Evolutionary conservation across 2,113 vertebrate species (phyloP), one percentile per base, ranked within the genome.

Genomic region (Synodontis membranacea): DNA sequence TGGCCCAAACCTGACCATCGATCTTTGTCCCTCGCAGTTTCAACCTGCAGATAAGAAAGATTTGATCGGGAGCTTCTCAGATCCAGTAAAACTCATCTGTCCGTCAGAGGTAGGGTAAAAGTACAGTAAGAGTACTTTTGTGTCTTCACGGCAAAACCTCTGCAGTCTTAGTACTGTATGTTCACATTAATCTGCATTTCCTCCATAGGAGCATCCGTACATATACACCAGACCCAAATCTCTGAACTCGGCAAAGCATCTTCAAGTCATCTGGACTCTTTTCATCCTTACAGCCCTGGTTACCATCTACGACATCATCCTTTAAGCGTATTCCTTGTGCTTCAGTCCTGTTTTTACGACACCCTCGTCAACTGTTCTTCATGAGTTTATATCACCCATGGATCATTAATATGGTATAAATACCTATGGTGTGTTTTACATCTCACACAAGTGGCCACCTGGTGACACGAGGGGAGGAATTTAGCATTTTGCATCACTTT

Each of bases 41-140:
- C 93, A 94, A 85, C 92, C 93, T 9, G 88, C 86, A 17, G 92
- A 90, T 62, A 12, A 62, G 7, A 94, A 94, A 78, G 87, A 86
- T 39, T 68, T 34, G 58, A 85, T 93, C 11, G 5, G 88, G 4
- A 90, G 44, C 3, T 86, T 94, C 23, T 86, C 90, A 23, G 87
- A 94, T 7, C 89, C 92, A 3, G 0, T 93, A 21, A 28, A 89
- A 86, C 92, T 92, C 66, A 91, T 92, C 85, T 94, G 93, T 62
- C 92, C 92, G 5, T 37, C 92, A 15, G 79, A 92, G 91, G 93
- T 93, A 92, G 23, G 17, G 4, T 58, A 56, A 37, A 34, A 66
- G 12, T 50, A 37, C 44, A 66, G 12, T 50, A 76, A n/a, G 6
- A 9, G 15, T 76, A 9, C 46, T 54, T 83, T 70, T 48, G 7